Conservation (phyloP, 2,888 invertebrate genomes). For the Agrotis segetum region DNA sequence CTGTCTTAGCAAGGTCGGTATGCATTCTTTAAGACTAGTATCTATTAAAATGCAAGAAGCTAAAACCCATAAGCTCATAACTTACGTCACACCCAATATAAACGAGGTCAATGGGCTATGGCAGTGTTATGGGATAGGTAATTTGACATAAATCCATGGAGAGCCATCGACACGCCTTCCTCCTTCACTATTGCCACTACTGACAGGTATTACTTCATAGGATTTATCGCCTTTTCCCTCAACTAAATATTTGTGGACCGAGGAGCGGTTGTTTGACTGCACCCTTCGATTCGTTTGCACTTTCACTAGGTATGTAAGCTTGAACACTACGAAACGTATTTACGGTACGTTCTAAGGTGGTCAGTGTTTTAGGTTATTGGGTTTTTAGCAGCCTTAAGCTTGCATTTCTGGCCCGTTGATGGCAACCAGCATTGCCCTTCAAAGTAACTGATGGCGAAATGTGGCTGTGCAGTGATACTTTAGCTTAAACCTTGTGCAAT, state of each 20-base stretch:
- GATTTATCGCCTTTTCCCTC: slow-evolving; percentile 75
- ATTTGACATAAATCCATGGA: slow-evolving; percentile 86
- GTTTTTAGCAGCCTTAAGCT: neutral
- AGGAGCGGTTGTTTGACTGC: slow-evolving; percentile 14
- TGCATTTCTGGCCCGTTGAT: no score
- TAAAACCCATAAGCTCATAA: slow-evolving; percentile 30
- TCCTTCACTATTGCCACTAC: slow-evolving; percentile 77
- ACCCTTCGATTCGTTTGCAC: slow-evolving; percentile 9
- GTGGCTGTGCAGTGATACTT: no score
- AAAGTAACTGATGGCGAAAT: no score
- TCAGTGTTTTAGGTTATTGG: neutral
- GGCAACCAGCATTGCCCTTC: no score
- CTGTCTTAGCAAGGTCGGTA: no score
- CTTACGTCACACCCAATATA: slow-evolving; percentile 59
- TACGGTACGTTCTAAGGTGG: no score
- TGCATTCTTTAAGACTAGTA: no score
- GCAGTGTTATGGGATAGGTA: slow-evolving; percentile 80
- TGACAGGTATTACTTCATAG: slow-evolving; percentile 74
- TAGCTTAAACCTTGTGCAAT: no score
- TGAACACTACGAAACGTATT: no score
- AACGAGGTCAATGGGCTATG: slow-evolving; percentile 83
- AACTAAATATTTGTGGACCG: slow-evolving; percentile 59
- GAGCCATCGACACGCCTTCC: slow-evolving; percentile 81
- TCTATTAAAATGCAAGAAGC: neutral
- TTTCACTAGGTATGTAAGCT: slow-evolving; percentile 10